These are phyloP conservation scores for Cactoblastis cactorum DNA, from an alignment of 2,888 invertebrate species.

Conservation along the genomic window DNA sequence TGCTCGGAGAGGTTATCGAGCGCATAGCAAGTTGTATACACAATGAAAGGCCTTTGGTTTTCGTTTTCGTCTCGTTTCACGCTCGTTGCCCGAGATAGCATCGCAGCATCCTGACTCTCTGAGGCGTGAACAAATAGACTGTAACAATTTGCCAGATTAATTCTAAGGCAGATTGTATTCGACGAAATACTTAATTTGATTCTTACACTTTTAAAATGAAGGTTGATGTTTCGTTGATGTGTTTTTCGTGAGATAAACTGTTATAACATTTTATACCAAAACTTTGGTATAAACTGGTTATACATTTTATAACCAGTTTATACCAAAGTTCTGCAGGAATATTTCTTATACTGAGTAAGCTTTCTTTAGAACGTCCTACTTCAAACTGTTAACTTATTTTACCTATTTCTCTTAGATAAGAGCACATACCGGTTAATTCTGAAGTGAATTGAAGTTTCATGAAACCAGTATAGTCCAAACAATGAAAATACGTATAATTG, in stretches of 20 bases:
- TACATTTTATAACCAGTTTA: too few species aligned
- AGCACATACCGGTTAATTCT: too few species aligned
- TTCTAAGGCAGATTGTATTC: not conserved
- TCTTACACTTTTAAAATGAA: not conserved
- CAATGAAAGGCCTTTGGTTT: conserved; percentile 21
- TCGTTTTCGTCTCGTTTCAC: conserved; percentile 19
- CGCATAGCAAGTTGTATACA: conserved; percentile 9
- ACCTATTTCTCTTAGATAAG: too few species aligned
- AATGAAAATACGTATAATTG: too few species aligned
- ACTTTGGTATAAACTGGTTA: too few species aligned
- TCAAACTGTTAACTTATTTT: too few species aligned
- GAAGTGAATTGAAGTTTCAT: too few species aligned
- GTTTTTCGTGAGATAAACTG: not conserved
- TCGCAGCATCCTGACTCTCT: conserved; percentile 9
- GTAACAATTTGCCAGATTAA: conserved; percentile 4
- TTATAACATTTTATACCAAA: too few species aligned
- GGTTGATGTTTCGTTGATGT: not conserved
- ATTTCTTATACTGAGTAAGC: too few species aligned
- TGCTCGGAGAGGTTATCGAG: not conserved
- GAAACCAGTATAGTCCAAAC: too few species aligned
- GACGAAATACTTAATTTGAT: not conserved
- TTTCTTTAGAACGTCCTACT: too few species aligned
- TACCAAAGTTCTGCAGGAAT: too few species aligned
- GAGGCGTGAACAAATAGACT: conserved; percentile 10
- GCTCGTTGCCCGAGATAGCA: conserved; percentile 10